Percentiles rank a stretch among this genome's conserved stretches.
Evolutionary conservation across 2,888 invertebrate species (phyloP).

Genomic region (Unio delphinus): DNA sequence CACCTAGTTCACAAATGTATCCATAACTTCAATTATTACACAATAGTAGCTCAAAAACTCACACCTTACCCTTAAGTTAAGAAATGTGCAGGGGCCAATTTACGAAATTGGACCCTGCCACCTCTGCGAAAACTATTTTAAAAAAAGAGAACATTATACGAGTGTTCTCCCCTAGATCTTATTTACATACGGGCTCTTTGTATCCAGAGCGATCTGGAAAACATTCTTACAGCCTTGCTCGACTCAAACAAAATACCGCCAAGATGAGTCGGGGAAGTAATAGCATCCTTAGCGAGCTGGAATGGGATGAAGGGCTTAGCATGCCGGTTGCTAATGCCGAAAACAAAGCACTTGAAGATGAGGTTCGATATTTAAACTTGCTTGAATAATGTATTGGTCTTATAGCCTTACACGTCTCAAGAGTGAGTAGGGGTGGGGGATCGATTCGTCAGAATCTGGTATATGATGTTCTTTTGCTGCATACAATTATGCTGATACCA

Average conservation of each 20-base stretch:
- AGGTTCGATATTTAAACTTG: constrained; percentile 44
- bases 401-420: background rate
- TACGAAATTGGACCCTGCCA: too few relatives aligned
- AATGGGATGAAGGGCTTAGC: constrained; percentile 71
- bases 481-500: too few relatives aligned
- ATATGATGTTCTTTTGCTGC: too few relatives aligned
- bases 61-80: too few relatives aligned
- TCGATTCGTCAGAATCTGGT: too few relatives aligned
- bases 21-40: too few relatives aligned
- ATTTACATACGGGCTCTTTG: constrained; percentile 52
- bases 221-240: constrained; percentile 23
- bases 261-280: constrained; percentile 55
- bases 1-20: too few relatives aligned
- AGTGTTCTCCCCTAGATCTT: too few relatives aligned
- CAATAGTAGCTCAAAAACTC: too few relatives aligned
- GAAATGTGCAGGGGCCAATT: too few relatives aligned
- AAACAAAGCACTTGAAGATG: constrained; percentile 68
- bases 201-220: constrained; percentile 58
- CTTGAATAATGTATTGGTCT: background rate
- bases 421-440: background rate
- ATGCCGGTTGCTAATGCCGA: constrained; percentile 71
- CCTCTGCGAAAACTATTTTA: too few relatives aligned
- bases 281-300: constrained; percentile 66
- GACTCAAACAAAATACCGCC: constrained; percentile 6
- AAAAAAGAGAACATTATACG: too few relatives aligned